Conservation (phyloP, 2,797 vertebrate species). For the Nothura maculosa region DNA sequence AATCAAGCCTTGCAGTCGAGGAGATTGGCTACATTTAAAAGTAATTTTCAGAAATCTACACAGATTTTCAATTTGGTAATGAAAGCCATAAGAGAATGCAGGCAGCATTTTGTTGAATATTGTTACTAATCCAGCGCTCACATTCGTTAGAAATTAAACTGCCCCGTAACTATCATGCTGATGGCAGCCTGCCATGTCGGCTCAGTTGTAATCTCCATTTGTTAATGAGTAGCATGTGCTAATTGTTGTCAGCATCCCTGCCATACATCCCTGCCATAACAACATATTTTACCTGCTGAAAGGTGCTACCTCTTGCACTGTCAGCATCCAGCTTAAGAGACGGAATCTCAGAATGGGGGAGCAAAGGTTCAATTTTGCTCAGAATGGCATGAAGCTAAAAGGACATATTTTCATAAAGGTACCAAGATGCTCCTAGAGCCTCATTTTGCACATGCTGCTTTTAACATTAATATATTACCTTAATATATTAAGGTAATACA, state of each 20-base stretch:
- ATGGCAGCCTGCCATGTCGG: constrained; percentile 91
- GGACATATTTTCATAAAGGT: neutral
- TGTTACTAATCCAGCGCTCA: constrained; percentile 84
- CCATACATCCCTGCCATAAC: constrained; percentile 81
- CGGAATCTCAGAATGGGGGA: constrained; percentile 3
- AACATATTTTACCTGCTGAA: constrained; percentile 84
- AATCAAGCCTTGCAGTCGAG: constrained; percentile 91
- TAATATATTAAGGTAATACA: constrained; percentile 55
- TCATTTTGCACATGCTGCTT: neutral
- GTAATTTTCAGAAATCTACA: constrained; percentile 99
- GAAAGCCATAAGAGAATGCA: constrained; percentile 91
- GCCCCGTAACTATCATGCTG: constrained; percentile 79
- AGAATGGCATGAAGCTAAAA: neutral
- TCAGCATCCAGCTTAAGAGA: constrained; percentile 25
- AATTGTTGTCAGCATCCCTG: constrained; percentile 92
- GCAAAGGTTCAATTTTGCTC: neutral
- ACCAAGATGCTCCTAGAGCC: neutral
- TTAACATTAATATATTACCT: constrained; percentile 53
- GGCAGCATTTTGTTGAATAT: constrained; percentile 87
- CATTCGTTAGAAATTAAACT: constrained; percentile 87
- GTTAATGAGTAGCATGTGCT: constrained; percentile 98
- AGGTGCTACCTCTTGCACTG: constrained; percentile 72
- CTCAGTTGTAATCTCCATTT: constrained; percentile 93
- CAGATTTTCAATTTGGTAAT: constrained; percentile 95
- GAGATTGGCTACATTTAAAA: constrained; percentile 97